These are phyloP conservation scores for Australoheros scitulus DNA, from an alignment of 2,113 vertebrate genomes.

Conservation along the genomic window DNA sequence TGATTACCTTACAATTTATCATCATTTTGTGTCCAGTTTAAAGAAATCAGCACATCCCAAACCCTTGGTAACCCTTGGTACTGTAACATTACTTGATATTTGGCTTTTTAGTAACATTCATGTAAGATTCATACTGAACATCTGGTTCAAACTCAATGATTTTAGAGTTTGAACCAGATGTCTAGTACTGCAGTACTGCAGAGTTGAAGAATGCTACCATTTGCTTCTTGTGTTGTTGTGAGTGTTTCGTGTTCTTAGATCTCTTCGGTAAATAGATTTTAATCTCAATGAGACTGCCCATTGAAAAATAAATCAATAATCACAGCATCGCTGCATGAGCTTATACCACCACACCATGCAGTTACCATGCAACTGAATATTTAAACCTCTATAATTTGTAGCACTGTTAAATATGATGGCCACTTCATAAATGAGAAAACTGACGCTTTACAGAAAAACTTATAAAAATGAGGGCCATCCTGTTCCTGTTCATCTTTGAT, in stretches of 20 bases:
- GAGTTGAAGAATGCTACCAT: not conserved
- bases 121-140: not conserved
- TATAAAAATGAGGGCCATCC: not conserved
- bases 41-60: not conserved
- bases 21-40: not conserved
- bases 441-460: constrained; percentile 21
- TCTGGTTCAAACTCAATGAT: not conserved
- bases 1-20: not conserved
- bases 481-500: constrained; percentile 34
- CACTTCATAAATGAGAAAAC: constrained; percentile 14
- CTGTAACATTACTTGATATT: not conserved
- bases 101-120: not conserved
- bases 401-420: not conserved
- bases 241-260: not conserved
- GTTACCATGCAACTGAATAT: not conserved
- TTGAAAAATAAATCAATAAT: not conserved
- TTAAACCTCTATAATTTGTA: not conserved
- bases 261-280: not conserved
- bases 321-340: not conserved
- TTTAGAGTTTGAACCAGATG: not conserved
- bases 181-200: not conserved
- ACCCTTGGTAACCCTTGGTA: not conserved
- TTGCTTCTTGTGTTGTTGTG: not conserved
- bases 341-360: not conserved
- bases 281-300: not conserved